Conservation (phyloP, 2,113 vertebrate genomes). For the Crotalus horridus region DNA sequence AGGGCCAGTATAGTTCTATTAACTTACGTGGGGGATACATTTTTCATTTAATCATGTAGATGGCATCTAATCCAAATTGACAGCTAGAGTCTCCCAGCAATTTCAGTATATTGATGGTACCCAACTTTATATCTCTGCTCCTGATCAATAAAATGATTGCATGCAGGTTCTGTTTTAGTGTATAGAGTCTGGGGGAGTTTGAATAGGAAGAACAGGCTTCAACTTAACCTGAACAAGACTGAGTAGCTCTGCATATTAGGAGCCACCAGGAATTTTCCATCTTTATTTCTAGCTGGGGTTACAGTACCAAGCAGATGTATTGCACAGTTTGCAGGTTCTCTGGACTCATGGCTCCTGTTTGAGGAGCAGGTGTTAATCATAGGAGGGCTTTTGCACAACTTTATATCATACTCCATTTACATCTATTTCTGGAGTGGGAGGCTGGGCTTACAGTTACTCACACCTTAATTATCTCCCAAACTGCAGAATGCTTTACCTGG, state of each 20-base stretch:
- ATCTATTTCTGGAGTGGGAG: neutral
- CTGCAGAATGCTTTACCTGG: neutral
- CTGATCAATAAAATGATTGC: neutral
- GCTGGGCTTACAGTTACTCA: neutral
- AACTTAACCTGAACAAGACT: neutral
- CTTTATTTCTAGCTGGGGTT: neutral
- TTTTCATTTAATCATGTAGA: neutral
- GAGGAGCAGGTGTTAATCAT: neutral
- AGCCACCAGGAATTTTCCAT: neutral
- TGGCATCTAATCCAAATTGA: neutral
- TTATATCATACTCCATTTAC: neutral
- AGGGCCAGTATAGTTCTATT: neutral
- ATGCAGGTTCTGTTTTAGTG: neutral
- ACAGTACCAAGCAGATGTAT: neutral
- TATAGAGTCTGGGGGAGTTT: neutral
- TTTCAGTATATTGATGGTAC: neutral
- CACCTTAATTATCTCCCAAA: neutral
- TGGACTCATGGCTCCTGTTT: neutral
- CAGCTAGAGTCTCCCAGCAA: neutral
- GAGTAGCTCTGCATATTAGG: neutral
- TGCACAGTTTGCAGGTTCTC: neutral
- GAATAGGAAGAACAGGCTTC: neutral
- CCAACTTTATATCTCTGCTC: neutral
- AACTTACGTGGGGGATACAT: neutral
- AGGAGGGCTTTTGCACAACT: neutral